phyloP scores from a whole-genome alignment of 2,888 invertebrate species.

The Nephrotoma flavescens region DNA sequence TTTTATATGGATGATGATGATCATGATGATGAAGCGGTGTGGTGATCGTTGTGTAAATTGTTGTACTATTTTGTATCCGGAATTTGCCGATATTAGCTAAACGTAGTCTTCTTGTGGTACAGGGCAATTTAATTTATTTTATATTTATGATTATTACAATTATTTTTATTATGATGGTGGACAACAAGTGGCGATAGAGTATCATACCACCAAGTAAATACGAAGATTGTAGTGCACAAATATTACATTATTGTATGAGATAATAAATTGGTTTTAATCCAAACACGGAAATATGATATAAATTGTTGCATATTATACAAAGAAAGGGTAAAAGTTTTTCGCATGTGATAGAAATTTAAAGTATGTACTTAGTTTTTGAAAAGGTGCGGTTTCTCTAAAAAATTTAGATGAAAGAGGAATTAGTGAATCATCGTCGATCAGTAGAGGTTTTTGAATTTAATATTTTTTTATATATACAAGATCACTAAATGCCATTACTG shows the following conservation, averaged over 20 bases:
- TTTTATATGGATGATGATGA: not conserved
- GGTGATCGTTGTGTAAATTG: not conserved
- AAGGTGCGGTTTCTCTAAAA: too few species aligned
- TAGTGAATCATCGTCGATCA: too few species aligned
- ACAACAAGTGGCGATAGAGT: not conserved
- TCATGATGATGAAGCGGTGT: not conserved
- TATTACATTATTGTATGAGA: not conserved
- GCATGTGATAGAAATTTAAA: too few species aligned
- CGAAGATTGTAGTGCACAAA: not conserved
- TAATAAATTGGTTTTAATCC: not conserved
- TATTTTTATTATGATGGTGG: not conserved
- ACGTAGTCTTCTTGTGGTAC: not conserved
- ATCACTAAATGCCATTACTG: too few species aligned
- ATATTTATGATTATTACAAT: not conserved
- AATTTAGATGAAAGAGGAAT: too few species aligned
- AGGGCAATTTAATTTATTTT: not conserved
- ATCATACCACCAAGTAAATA: not conserved
- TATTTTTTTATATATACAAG: too few species aligned
- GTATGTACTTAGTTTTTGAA: too few species aligned
- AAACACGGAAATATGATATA: not conserved
- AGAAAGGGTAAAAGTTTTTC: too few species aligned
- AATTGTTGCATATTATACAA: too few species aligned
- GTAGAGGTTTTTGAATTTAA: too few species aligned
- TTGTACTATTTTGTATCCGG: not conserved
- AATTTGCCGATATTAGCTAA: not conserved